These are phyloP conservation scores for Hybos culiciformis DNA, from an alignment of 2,888 invertebrate genomes.

Conservation along the genomic window DNA sequence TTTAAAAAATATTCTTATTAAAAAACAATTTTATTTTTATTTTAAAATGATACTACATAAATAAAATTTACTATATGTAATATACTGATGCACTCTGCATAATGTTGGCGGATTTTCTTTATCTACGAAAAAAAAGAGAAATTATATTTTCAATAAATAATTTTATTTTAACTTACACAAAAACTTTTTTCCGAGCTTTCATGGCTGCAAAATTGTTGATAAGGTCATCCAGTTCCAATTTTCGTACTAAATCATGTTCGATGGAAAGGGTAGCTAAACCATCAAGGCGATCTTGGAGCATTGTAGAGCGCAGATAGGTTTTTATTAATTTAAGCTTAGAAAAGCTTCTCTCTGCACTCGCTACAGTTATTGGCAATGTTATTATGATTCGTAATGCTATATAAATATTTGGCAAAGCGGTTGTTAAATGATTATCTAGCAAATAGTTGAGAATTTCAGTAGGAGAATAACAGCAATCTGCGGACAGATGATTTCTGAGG, in stretches of 20 bases:
- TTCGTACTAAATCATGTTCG: slow-evolving; percentile 3
- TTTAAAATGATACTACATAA: no score
- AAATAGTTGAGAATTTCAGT: not conserved
- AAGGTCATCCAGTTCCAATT: slow-evolving; percentile 4
- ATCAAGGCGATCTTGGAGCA: slow-evolving; percentile 6
- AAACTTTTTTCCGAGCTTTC: slow-evolving; percentile 3
- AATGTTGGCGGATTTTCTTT: not conserved
- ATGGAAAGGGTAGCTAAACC: slow-evolving; percentile 4
- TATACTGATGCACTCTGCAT: no score
- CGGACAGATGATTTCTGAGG: not conserved
- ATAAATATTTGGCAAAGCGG: slow-evolving; percentile 1
- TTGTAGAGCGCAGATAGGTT: slow-evolving; percentile 2
- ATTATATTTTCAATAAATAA: slow-evolving; percentile 1
- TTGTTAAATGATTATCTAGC: not conserved
- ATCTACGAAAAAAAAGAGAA: slow-evolving; percentile 1
- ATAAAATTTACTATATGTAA: no score
- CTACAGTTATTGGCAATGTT: slow-evolving; percentile 2
- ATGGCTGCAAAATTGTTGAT: slow-evolving; percentile 6
- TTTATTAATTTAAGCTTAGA: slow-evolving; percentile 3
- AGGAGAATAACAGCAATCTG: slow-evolving; percentile 1
- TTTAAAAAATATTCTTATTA: no score
- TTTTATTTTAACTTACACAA: slow-evolving; percentile 1
- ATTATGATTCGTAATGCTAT: slow-evolving; percentile 1
- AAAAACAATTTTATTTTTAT: no score
- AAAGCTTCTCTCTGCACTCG: slow-evolving; percentile 2